Base-by-base conservation (phyloP, 92 coral and sea anemone species). In the Zoanthus gigantus region DNA sequence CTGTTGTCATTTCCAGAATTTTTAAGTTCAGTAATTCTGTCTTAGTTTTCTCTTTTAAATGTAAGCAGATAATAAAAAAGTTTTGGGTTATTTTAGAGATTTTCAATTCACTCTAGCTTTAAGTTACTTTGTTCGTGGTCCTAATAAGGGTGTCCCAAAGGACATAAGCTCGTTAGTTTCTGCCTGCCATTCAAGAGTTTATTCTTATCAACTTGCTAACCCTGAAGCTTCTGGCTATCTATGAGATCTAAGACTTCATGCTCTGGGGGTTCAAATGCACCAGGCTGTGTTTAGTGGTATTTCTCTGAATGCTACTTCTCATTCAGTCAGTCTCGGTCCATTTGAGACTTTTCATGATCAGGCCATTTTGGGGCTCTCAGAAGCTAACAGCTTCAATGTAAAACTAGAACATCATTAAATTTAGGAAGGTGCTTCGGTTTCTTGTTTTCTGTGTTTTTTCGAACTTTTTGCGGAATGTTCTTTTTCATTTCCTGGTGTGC, bases 141-240 rank as follows among this genome's bases (percentile, higher is more conserved):
- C 79, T 32, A 75, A 48, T 48, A 47, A 75, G 77, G 79, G 79
- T 0, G 79, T 48, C 44, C 3, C 42, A 48, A 75, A 48, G 61
- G 79, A 18, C 44, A 75, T 75, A 14, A 48, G 16, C 44, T 29
- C 1, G 45, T 75, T 75, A 75, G 63, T 45, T 75, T 75, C 28
- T 16, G 63, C 42, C 11, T 48, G 57, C 11, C 32, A 75, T 75
- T 75, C 61, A 45, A 53, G 61, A 17, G 18, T 75, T 45, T 53
- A 45, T 75, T 75, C 79, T 28, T 75, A 58, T 9, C 79, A 75
- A 34, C 79, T 17, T 17, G 79, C 79, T 31, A 75, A 75, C 63
- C 61, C 44, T 75, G 79, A 54, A 75, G 79, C 37, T 75, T 58
- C 44, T 48, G 79, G 57, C 34, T 75, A 75, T 48, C 79, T 75